Base-by-base conservation (phyloP, 1,140 invertebrate species). In the Zaprionus nigranus region DNA sequence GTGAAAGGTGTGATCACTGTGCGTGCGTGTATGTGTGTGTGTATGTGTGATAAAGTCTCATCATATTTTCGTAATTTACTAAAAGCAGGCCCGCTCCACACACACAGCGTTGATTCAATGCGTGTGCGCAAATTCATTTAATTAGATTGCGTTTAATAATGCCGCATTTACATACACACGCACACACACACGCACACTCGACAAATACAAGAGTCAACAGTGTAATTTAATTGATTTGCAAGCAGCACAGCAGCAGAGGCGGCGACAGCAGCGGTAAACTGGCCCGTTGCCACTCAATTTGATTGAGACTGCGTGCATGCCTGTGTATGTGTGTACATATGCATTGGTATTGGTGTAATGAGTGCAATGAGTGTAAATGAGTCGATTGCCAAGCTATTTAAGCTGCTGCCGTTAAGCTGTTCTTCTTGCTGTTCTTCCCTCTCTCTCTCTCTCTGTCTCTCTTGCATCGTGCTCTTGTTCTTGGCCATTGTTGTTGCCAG, bases 81-180 rank as follows among this genome's bases (percentile, higher is more conserved):
- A 88, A 88, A 90, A 88, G 84, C 85, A 70, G 58, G 72, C 46
- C 56, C 43, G 24, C 54, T 43, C 51, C 26, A 64, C 28, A 56
- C 28, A 58, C 40, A 58, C 54, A 34, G 7, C 3, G 30, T 30
- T 6, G 26, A 51, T 69, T 30, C n/a, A 43, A 46, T 72, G 70
- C 62, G 76, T 76, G 80, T 80, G 80, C 75, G 74, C 81, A 78
- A 88, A 79, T 88, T 88, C 85, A 88, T 88, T 88, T 88, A 88
- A 88, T 88, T 88, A 88, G 84, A 88, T 88, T 88, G 85, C 81
- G 75, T 79, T 88, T 88, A 88, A 84, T 87, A 88, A 88, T 84
- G 66, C 78, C 81, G 83, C 68, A 79, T n/a, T 38, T 67, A 80
- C 24, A 51, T 30, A 63, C 40, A 75, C 56, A 46, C 17, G 46